These are phyloP conservation scores for Subanguina moxae DNA, from an alignment of 1,140 invertebrate species.

Conservation along the genomic window DNA sequence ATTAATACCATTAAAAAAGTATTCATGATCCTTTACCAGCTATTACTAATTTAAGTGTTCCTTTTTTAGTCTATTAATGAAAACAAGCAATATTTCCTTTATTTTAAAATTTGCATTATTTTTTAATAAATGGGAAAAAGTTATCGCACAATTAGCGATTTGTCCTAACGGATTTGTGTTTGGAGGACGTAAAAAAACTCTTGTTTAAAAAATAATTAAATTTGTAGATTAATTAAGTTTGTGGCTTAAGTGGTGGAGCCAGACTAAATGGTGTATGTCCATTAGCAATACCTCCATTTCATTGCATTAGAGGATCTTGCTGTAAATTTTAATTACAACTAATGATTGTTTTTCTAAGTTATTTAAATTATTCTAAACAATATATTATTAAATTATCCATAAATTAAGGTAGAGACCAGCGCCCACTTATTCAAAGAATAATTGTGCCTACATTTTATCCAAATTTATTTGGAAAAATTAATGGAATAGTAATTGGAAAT, in stretches of 20 bases:
- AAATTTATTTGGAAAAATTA: constrained; percentile 12
- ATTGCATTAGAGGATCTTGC: constrained; percentile 7
- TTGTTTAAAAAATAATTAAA: too few species aligned
- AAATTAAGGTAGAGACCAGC: constrained; percentile 17
- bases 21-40: too few species aligned
- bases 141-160: constrained; percentile 11
- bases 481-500: neutral
- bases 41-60: too few species aligned
- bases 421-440: constrained; percentile 13
- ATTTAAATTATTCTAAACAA: too few species aligned
- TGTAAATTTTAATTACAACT: neutral
- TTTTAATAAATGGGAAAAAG: too few species aligned
- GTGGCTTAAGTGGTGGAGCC: constrained; percentile 11
- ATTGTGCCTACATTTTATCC: constrained; percentile 28
- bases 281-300: constrained; percentile 20
- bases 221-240: constrained; percentile 6
- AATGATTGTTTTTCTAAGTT: too few species aligned
- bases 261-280: constrained; percentile 5
- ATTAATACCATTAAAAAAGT: too few species aligned
- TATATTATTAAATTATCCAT: too few species aligned
- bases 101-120: too few species aligned
- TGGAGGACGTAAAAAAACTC: constrained; percentile 20
- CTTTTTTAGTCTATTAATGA: too few species aligned
- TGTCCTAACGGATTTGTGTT: constrained; percentile 28
- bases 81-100: too few species aligned